Evolutionary conservation across 2,888 invertebrate genomes (phyloP).

Genomic region (Lucinisca nassula): DNA sequence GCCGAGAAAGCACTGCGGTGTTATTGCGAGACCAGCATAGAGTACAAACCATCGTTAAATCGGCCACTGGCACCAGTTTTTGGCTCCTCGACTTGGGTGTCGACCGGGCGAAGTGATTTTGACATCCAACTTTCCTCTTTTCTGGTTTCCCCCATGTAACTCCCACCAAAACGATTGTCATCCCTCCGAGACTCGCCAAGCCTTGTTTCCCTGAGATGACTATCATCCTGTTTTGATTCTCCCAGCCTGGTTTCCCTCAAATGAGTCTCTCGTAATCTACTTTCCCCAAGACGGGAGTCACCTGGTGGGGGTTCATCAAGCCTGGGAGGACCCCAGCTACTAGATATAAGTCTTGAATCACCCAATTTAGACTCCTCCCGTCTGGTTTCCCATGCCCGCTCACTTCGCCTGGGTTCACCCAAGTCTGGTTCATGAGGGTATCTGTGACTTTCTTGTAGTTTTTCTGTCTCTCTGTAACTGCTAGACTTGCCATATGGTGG

Average conservation of each 20-base stretch:
- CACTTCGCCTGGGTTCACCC: slow-evolving; percentile 11
- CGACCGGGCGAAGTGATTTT: neutral
- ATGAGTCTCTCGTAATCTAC: neutral
- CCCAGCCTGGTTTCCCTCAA: neutral
- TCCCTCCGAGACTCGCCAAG: slow-evolving; percentile 33
- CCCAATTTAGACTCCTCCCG: slow-evolving; percentile 11
- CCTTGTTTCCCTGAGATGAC: slow-evolving; percentile 46
- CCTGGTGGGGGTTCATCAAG: neutral
- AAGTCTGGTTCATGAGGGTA: neutral
- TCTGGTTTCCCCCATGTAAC: neutral
- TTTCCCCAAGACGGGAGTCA: neutral
- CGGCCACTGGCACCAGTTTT: slow-evolving; percentile 19
- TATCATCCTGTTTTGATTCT: neutral
- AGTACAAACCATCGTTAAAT: slow-evolving; percentile 65
- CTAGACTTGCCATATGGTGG: slow-evolving; percentile 75
- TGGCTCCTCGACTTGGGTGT: neutral
- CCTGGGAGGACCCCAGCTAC: neutral
- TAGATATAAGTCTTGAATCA: neutral
- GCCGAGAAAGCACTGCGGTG: slow-evolving; percentile 3
- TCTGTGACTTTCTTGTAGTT: slow-evolving; percentile 9
- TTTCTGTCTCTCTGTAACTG: slow-evolving; percentile 28
- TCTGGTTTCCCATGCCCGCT: neutral
- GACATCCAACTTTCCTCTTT: slow-evolving; percentile 17
- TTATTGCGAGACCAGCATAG: slow-evolving; percentile 14
- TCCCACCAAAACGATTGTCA: neutral